Percentiles rank a stretch among this genome's conserved stretches.
Conservation (phyloP, 30 jellyfish, hydroid and myxozoan genomes). For the Aurelia coerulea region DNA sequence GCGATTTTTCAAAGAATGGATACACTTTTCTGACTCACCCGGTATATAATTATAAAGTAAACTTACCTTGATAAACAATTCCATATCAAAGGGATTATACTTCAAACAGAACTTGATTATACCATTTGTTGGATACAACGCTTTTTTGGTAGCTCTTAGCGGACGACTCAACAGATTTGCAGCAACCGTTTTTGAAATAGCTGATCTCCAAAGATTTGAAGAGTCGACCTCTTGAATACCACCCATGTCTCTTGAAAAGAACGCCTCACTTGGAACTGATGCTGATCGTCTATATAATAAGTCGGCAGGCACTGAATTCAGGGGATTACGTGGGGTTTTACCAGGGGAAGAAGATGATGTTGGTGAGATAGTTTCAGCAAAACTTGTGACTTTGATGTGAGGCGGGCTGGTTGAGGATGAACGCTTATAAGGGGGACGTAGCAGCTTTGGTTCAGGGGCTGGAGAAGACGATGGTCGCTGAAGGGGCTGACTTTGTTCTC, state of each 20-base stretch:
- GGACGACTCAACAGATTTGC: slow-evolving; percentile 61
- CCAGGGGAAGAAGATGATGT: slow-evolving; percentile 3
- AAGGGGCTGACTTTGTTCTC: too few species aligned
- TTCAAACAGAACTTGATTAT: slow-evolving; percentile 75
- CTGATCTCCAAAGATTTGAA: slow-evolving; percentile 76
- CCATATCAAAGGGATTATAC: slow-evolving; percentile 49
- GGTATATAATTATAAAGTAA: too few species aligned
- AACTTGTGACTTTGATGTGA: too few species aligned
- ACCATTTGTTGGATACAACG: slow-evolving; percentile 67
- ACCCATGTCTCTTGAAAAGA: slow-evolving; percentile 56
- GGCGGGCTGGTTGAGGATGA: too few species aligned
- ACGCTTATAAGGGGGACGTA: too few species aligned
- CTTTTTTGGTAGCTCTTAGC: slow-evolving; percentile 29
- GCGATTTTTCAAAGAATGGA: too few species aligned
- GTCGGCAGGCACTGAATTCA: slow-evolving; percentile 10
- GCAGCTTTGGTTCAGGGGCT: neutral
- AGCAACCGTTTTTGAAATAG: slow-evolving; percentile 71
- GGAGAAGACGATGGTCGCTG: neutral
- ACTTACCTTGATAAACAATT: slow-evolving; percentile 61
- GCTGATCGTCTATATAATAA: slow-evolving; percentile 64
- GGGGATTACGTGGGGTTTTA: slow-evolving; percentile 25
- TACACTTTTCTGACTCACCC: too few species aligned
- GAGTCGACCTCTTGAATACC: slow-evolving; percentile 45
- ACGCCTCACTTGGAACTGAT: slow-evolving; percentile 69
- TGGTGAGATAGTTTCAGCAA: too few species aligned